Evolutionary conservation across 2,113 vertebrate species (phyloP), one percentile per base, ranked within the genome.

Genomic region (Brachypteracias leptosomus): DNA sequence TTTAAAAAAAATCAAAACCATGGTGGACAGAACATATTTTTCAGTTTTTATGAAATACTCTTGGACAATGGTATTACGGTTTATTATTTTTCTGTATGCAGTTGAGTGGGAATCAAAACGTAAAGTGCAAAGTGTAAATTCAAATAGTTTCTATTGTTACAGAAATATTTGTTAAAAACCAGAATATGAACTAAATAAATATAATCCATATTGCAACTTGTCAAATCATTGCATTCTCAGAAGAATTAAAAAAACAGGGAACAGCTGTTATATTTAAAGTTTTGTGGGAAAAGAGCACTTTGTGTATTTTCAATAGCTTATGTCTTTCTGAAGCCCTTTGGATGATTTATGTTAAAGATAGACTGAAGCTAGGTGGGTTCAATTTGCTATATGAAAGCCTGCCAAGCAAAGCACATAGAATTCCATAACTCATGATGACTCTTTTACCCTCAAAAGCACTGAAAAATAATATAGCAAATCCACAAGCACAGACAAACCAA

Each of bases 381-480:
- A 79, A 77, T 54, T 90, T 95, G 52, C 79, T 83, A 5, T 79
- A 71, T 90, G 78, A 95, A 91, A 91, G 70, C 35, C 59, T 96
- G 96, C 97, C 96, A 97, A 97, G 29, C 29, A 93, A 97, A 97
- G 78, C 92, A 95, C 66, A 96, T n/a, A 81, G 70, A 92, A 94
- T 96, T 95, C 88, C 62, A 29, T 57, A 93, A 84, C 17, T 88
- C 54, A 21, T 84, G 68, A 82, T 87, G 65, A 36, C 15, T 84
- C 85, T 63, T 80, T 49, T 55, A 47, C 55, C 42, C 61, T 51
- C 38, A 83, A 75, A 74, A 89, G n/a, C 20, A 28, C 15, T 91
- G 78, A 70, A 87, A 95, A 96, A 86, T 49, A 88, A 46, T 74
- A 63, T 0, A 74, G 10, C 19, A 87, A 66, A 17, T 24, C 26